Conservation (phyloP, 2,113 vertebrate species). For the Burhinus oedicnemus region DNA sequence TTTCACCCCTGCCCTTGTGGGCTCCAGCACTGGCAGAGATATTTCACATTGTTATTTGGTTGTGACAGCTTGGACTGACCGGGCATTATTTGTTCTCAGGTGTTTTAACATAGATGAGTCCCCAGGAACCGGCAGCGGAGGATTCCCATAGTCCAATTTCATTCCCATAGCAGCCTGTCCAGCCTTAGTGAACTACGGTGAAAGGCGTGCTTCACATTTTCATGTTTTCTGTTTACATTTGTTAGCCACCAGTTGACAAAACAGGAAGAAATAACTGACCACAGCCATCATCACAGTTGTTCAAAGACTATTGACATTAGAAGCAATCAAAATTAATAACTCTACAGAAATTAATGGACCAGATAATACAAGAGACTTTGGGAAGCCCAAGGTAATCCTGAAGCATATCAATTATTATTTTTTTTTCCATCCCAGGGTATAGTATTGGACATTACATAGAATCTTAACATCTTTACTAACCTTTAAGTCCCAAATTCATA, state of each 20-base stretch:
- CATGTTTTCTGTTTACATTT: background rate
- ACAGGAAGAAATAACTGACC: background rate
- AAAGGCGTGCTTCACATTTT: background rate
- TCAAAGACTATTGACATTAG: background rate
- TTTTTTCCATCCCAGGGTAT: background rate
- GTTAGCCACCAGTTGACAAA: background rate
- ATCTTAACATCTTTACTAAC: background rate
- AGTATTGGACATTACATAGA: background rate
- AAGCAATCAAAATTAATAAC: background rate
- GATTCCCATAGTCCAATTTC: accelerated
- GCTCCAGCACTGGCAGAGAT: background rate
- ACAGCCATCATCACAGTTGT: background rate
- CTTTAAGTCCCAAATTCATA: background rate
- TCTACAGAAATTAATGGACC: background rate
- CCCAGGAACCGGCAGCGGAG: background rate
- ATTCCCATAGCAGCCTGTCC: background rate
- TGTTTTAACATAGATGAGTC: background rate
- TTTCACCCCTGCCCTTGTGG: background rate
- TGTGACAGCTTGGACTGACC: background rate
- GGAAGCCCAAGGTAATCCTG: background rate
- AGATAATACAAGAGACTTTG: background rate
- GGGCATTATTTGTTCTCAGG: accelerated
- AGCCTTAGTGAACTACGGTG: background rate
- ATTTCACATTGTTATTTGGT: accelerated
- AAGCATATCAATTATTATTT: background rate